Conservation (phyloP, 1,140 invertebrate genomes). For the Macrobrachium nipponense region DNA sequence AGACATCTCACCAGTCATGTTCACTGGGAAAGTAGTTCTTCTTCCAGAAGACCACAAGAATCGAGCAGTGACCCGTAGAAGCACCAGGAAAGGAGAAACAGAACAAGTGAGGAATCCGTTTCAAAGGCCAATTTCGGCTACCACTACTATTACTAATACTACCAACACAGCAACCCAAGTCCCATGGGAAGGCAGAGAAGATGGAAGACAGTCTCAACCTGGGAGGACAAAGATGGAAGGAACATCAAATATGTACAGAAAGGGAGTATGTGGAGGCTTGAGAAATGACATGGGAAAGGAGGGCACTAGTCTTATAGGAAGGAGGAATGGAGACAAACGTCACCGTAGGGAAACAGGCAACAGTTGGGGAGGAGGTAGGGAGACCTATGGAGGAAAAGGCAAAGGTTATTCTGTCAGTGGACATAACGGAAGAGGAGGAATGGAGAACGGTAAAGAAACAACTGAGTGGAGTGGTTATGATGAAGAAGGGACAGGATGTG, state of each 20-base stretch:
- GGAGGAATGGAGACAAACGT: background rate
- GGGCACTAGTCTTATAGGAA: background rate
- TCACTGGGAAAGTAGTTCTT: too few relatives aligned
- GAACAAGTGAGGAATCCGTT: too few relatives aligned
- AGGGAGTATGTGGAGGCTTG: background rate
- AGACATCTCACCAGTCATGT: too few relatives aligned
- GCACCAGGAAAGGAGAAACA: too few relatives aligned
- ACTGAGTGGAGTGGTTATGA: background rate
- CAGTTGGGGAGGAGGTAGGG: background rate
- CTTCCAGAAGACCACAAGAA: too few relatives aligned
- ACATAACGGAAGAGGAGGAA: background rate
- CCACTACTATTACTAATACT: too few relatives aligned
- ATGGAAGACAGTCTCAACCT: background rate
- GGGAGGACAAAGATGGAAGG: constrained; percentile 1
- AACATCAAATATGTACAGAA: too few relatives aligned
- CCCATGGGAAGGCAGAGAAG: background rate
- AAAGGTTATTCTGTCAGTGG: too few relatives aligned
- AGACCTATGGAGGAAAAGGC: too few relatives aligned
- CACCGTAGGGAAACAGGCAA: background rate
- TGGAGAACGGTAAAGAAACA: background rate
- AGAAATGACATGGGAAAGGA: too few relatives aligned
- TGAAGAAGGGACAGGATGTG: background rate
- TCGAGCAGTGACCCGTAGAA: too few relatives aligned
- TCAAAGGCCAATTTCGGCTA: too few relatives aligned
- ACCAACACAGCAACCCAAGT: background rate